Evolutionary conservation across 2,888 invertebrate species (phyloP).

Genomic region (Apotomis capreana): DNA sequence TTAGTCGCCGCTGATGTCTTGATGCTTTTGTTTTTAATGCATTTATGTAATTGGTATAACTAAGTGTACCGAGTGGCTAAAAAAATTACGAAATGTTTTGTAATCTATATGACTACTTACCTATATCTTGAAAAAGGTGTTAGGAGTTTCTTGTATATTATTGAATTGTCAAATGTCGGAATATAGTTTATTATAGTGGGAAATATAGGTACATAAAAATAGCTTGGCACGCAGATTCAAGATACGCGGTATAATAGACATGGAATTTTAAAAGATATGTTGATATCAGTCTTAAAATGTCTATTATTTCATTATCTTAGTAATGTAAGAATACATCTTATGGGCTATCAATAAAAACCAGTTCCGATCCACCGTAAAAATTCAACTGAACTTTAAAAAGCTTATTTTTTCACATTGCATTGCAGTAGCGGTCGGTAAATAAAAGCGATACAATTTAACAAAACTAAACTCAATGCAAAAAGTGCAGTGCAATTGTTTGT

Average conservation of each 20-base stretch:
- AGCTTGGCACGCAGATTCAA: neutral
- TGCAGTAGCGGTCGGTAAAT: slow-evolving; percentile 56
- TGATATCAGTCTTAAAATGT: slow-evolving; percentile 21
- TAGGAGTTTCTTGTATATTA: neutral
- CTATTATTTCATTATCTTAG: slow-evolving; percentile 21
- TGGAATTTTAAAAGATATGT: slow-evolving; percentile 4
- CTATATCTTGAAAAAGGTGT: neutral
- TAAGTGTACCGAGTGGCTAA: neutral
- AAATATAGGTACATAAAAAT: neutral
- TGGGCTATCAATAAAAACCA: slow-evolving; percentile 35
- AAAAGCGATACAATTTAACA: slow-evolving; percentile 68
- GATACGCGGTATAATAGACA: slow-evolving; percentile 22
- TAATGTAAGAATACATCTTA: slow-evolving; percentile 23
- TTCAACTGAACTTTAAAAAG: slow-evolving; percentile 36
- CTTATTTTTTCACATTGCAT: slow-evolving; percentile 59
- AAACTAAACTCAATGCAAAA: slow-evolving; percentile 55
- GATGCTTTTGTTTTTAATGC: slow-evolving; percentile 7
- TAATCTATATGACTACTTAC: neutral
- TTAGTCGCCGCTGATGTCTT: neutral
- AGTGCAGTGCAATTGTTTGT: slow-evolving; percentile 65
- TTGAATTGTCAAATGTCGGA: neutral
- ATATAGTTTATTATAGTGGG: neutral
- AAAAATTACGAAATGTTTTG: neutral
- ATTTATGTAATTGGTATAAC: neutral
- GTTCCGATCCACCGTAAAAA: slow-evolving; percentile 23